These are phyloP conservation scores for Macrocentrus cingulum DNA, from an alignment of 1,140 invertebrate species.

Conservation along the genomic window DNA sequence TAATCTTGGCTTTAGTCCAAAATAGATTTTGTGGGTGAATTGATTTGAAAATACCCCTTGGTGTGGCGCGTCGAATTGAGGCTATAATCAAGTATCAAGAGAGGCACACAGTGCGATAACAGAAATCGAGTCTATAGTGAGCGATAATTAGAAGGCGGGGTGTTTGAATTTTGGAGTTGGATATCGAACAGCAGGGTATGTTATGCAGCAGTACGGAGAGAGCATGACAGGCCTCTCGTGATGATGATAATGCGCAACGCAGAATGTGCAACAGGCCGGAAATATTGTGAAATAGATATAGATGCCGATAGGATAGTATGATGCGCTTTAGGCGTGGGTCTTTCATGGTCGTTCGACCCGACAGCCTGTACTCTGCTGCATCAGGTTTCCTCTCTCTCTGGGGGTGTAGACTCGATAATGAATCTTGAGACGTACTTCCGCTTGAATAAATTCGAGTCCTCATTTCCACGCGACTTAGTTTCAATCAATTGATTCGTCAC, in stretches of 20 bases:
- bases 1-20: too few species aligned
- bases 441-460: slow-evolving; percentile 12
- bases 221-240: not conserved
- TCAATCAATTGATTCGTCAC: slow-evolving; percentile 12
- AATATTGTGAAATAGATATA: slow-evolving; percentile 36
- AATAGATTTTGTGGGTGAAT: too few species aligned
- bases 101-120: too few species aligned
- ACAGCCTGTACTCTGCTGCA: not conserved
- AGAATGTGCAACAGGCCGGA: slow-evolving; percentile 36
- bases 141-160: slow-evolving; percentile 19
- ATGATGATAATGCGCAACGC: slow-evolving; percentile 30
- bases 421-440: slow-evolving; percentile 2
- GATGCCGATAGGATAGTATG: slow-evolving; percentile 30
- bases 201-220: too few species aligned
- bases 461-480: slow-evolving; percentile 19
- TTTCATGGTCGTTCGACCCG: not conserved
- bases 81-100: too few species aligned
- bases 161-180: slow-evolving; percentile 5
- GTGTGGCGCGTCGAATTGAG: too few species aligned
- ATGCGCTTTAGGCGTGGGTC: not conserved
- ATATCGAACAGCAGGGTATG: too few species aligned
- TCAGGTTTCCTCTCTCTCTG: not conserved
- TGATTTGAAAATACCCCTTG: too few species aligned
- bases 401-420: slow-evolving; percentile 8
- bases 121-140: slow-evolving; percentile 8